Evolutionary conservation across 2,888 invertebrate genomes (phyloP).

Genomic region (Tolmerus cingulatus): DNA sequence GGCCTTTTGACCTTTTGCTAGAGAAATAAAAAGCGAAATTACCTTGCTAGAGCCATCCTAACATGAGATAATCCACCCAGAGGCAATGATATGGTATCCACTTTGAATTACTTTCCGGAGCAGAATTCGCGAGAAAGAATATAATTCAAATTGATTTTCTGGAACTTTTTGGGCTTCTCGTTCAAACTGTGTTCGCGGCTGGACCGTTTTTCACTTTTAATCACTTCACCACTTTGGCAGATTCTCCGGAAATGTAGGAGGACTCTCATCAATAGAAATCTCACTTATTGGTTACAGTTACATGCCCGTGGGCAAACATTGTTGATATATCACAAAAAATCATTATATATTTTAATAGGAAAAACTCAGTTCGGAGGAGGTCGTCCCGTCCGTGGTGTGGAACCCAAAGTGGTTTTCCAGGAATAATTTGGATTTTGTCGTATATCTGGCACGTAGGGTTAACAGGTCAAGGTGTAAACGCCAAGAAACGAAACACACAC

Average conservation of each 20-base stretch:
- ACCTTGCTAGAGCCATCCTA: conserved; percentile 75
- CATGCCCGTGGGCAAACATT: neutral
- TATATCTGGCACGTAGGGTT: conserved; percentile 44
- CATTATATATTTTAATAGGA: neutral
- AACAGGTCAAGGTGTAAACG: conserved; percentile 50
- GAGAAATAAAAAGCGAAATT: conserved; percentile 56
- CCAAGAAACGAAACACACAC: conserved; percentile 16
- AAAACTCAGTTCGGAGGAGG: neutral
- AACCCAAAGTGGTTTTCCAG: conserved; percentile 1
- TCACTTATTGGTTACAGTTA: neutral
- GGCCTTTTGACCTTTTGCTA: neutral
- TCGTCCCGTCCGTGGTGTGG: neutral
- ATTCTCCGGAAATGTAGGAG: neutral
- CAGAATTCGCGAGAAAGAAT: neutral
- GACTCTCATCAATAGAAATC: neutral
- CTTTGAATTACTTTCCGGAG: conserved; percentile 57
- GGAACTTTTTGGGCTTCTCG: neutral
- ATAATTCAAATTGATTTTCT: neutral
- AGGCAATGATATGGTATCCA: conserved; percentile 68
- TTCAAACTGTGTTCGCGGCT: neutral
- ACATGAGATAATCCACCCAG: conserved; percentile 70
- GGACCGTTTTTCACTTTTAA: neutral
- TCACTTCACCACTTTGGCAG: neutral
- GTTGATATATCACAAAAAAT: neutral
- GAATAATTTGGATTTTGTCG: conserved; percentile 13